Conservation (phyloP, 2,888 invertebrate genomes). For the Eurois occulta region DNA sequence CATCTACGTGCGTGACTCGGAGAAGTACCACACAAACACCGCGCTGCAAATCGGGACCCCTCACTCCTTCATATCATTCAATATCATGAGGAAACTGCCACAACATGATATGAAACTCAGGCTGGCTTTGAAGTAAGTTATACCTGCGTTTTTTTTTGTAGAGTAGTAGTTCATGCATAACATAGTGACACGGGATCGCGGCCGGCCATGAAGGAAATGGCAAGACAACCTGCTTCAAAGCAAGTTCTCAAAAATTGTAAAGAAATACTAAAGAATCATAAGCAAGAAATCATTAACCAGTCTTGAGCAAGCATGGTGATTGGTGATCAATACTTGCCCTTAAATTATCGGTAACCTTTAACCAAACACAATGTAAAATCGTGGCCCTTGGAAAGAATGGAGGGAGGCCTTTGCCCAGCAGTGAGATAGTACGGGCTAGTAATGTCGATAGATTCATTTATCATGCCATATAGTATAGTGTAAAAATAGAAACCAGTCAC, state of each 20-base stretch:
- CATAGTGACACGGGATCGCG: not conserved
- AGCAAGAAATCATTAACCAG: not conserved
- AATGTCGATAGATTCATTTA: not conserved
- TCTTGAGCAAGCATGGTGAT: too few species aligned
- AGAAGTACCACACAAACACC: constrained; percentile 92
- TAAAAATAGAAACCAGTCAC: not conserved
- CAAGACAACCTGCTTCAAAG: not conserved
- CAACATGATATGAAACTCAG: constrained; percentile 95
- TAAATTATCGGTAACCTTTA: too few species aligned
- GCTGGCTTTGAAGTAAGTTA: constrained; percentile 94
- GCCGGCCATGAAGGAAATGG: not conserved
- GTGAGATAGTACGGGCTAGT: not conserved
- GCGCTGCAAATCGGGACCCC: constrained; percentile 95
- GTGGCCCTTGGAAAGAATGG: too few species aligned
- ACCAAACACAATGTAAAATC: too few species aligned
- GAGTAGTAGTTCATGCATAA: not conserved
- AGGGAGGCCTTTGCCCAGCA: not conserved
- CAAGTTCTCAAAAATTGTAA: not conserved
- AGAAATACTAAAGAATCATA: not conserved
- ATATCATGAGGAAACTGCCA: constrained; percentile 94
- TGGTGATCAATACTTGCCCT: too few species aligned
- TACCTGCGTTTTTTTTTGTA: not conserved
- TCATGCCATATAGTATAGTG: not conserved
- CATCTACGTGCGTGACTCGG: constrained; percentile 94
- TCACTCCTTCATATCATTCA: constrained; percentile 94